phyloP scores from a whole-genome alignment of 2,797 vertebrate genomes.

The Brotula barbata region DNA sequence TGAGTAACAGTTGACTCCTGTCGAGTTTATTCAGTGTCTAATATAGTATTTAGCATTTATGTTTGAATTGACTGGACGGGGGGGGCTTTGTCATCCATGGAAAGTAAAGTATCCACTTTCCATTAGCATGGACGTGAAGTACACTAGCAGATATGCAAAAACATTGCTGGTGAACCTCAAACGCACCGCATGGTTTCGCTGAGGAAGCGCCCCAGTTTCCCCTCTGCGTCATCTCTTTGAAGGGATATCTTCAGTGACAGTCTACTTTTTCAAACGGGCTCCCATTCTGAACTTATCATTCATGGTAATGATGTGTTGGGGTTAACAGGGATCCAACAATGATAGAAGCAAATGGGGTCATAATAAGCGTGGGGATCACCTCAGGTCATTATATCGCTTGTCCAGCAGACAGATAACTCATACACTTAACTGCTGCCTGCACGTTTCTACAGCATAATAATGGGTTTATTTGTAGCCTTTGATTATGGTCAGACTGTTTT shows the following conservation, averaged over 20 bases:
- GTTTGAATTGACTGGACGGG: not conserved
- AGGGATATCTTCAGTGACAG: constrained; percentile 21
- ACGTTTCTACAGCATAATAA: constrained; percentile 61
- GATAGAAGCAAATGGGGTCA: constrained; percentile 61
- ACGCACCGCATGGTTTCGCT: constrained; percentile 4
- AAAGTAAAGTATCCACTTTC: not conserved
- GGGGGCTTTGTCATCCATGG: not conserved
- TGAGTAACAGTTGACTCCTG: not conserved
- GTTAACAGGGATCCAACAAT: constrained; percentile 52
- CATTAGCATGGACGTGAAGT: not conserved
- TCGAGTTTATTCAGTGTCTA: not conserved
- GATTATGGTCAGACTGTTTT: constrained; percentile 43
- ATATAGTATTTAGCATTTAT: constrained; percentile 1
- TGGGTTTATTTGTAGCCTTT: constrained; percentile 47
- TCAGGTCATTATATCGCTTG: constrained; percentile 58
- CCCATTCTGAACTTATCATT: constrained; percentile 47
- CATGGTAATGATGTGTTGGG: constrained; percentile 52
- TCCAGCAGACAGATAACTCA: constrained; percentile 65
- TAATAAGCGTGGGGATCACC: constrained; percentile 61
- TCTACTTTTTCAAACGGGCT: constrained; percentile 22
- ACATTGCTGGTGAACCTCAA: constrained; percentile 18
- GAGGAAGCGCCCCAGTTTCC: constrained; percentile 11
- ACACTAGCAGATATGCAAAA: no score
- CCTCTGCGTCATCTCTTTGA: constrained; percentile 3
- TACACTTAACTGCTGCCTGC: constrained; percentile 56